A percentile compares a stretch with the other conserved stretches of the same genome.
phyloP scores from a whole-genome alignment of 1,140 invertebrate genomes.

The Pseudomyrmex sp. region DNA sequence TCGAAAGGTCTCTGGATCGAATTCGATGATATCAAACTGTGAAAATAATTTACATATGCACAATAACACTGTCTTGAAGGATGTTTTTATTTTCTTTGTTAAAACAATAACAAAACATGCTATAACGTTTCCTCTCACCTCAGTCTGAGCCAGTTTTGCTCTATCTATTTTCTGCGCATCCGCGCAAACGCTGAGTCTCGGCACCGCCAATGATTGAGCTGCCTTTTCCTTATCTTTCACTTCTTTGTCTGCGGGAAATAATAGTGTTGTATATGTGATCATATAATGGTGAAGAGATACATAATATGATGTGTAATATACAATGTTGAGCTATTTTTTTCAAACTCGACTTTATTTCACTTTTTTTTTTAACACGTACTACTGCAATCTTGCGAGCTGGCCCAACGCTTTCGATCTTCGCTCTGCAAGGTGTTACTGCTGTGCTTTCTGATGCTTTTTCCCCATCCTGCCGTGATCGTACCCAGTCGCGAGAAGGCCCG shows the following conservation, averaged over 20 bases:
- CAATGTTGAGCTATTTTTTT: neutral
- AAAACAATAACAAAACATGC: neutral
- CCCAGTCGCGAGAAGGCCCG: conserved; percentile 95
- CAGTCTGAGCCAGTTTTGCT: conserved; percentile 95
- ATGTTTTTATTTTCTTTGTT: neutral
- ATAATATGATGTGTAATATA: conserved; percentile 8
- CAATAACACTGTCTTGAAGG: neutral
- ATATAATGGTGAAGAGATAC: neutral
- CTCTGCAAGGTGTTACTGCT: conserved; percentile 89
- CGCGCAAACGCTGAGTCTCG: conserved; percentile 95
- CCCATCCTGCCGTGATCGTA: conserved; percentile 95
- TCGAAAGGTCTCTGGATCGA: conserved; percentile 96
- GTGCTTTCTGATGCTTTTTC: conserved; percentile 92
- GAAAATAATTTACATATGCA: neutral
- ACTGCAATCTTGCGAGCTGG: conserved; percentile 96
- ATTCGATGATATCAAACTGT: conserved; percentile 97
- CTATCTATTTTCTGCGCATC: conserved; percentile 97
- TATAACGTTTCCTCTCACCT: conserved; percentile 85
- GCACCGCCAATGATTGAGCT: conserved; percentile 90
- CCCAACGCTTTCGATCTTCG: conserved; percentile 96
- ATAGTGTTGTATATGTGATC: too few relatives aligned
- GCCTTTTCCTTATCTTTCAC: conserved; percentile 90
- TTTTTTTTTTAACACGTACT: conserved; percentile 86
- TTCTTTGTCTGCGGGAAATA: conserved; percentile 88
- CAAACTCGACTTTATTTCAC: neutral